A percentile compares a stretch with the other conserved stretches of the same genome.
phyloP scores from a whole-genome alignment of 2,888 invertebrate species.

The Diarsia rubi region DNA sequence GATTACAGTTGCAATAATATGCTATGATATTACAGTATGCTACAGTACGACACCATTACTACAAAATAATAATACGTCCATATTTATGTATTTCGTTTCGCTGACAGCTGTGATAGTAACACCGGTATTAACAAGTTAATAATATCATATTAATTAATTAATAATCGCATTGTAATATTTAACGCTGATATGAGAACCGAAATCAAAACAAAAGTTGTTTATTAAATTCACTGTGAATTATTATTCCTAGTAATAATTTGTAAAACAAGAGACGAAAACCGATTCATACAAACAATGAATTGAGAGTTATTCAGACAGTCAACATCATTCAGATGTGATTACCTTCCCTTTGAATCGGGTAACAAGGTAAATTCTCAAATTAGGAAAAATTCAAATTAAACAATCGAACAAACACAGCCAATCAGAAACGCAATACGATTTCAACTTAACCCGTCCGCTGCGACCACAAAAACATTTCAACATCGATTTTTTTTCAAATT shows the following conservation, averaged over 20 bases:
- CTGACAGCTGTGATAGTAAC: slow-evolving; percentile 28
- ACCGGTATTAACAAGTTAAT: slow-evolving; percentile 39
- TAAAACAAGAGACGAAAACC: background rate
- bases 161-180: slow-evolving; percentile 20
- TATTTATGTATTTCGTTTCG: background rate
- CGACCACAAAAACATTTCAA: slow-evolving; percentile 65
- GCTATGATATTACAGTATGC: background rate
- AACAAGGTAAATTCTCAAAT: slow-evolving; percentile 46
- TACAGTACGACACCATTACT: background rate
- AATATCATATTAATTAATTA: slow-evolving; percentile 32
- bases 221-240: background rate
- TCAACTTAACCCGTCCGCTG: slow-evolving; percentile 60
- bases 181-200: slow-evolving; percentile 9
- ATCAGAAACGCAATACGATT: slow-evolving; percentile 61
- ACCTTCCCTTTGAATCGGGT: slow-evolving; percentile 50
- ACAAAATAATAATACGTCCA: slow-evolving; percentile 17
- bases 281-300: slow-evolving; percentile 15
- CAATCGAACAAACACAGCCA: slow-evolving; percentile 58
- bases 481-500: slow-evolving; percentile 74
- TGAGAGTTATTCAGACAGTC: slow-evolving; percentile 18
- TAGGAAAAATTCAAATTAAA: slow-evolving; percentile 56
- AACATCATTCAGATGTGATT: slow-evolving; percentile 54
- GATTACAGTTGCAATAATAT: background rate
- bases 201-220: slow-evolving; percentile 18
- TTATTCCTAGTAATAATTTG: background rate